phyloP scores from a whole-genome alignment of 2,797 vertebrate genomes.

The Lerista edwardsae region DNA sequence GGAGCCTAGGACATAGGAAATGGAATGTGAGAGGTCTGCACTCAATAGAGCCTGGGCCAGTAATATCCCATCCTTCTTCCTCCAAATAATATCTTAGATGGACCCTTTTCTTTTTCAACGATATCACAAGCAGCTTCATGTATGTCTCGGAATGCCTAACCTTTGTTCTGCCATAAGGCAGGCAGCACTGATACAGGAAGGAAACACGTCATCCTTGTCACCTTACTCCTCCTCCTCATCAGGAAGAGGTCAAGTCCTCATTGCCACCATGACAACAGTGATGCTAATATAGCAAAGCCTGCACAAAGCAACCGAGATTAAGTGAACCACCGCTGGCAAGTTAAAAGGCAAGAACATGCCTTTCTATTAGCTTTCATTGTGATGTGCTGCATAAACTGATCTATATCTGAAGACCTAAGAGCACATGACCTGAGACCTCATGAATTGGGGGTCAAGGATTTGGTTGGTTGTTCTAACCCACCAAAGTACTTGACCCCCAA shows the following conservation, averaged over 20 bases:
- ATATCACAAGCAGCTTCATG: not conserved
- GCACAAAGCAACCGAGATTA: no score
- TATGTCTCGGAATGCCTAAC: not conserved
- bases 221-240: not conserved
- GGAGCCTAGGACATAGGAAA: not conserved
- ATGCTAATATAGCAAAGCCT: not conserved
- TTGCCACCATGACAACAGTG: not conserved
- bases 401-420: not conserved
- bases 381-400: not conserved
- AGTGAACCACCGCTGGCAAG: not conserved
- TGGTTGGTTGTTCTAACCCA: no score
- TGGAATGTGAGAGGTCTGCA: not conserved
- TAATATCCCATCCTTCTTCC: not conserved
- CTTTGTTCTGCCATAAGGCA: no score
- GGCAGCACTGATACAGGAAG: not conserved
- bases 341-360: not conserved
- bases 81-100: not conserved
- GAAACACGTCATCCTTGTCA: not conserved
- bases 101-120: not conserved
- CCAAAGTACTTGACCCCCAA: conserved; percentile 11
- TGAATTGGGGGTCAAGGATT: no score
- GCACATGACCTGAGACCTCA: no score
- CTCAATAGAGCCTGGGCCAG: not conserved
- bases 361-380: not conserved
- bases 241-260: not conserved